Base-by-base conservation (phyloP, 2,888 invertebrate genomes). In the Miltochrista miniata region DNA sequence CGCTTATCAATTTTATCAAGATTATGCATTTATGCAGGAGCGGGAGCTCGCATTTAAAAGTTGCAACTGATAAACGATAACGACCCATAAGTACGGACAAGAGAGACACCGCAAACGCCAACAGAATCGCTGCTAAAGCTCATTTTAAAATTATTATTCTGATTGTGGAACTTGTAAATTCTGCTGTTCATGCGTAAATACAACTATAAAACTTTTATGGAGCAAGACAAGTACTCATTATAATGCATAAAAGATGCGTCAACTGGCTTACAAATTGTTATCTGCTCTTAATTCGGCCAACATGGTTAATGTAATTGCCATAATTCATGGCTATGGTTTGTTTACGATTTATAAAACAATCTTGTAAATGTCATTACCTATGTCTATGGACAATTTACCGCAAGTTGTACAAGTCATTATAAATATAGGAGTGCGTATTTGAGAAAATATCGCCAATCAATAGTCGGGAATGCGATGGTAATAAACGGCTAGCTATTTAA, bases 401-500 rank as follows among this genome's bases (percentile, higher is more conserved):
- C 30, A 30, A 45, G 7, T 40, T 45, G 42, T 42, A 39, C n/a
- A 30, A 43, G 24, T 29, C 5, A 36, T 54, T 34, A 59, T 56
- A 45, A 59, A 49, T 53, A 39, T n/a, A 38, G 13, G 48, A 49
- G 44, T 52, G 54, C 49, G 51, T 61, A 24, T 59, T 57, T 50
- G 41, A 54, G 31, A 51, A 39, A 65, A 60, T 51, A 38, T 13
- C 39, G 13, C 42, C 36, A 45, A 60, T 55, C 37, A 41, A 12
- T 34, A 15, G 38, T 24, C 35, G 44, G 40, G 47, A 30, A 54
- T 48, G 50, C 48, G 35, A 43, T 38, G 39, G 57, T 43, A 61
- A 59, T 64, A 60, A 62, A 73, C 59, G 44, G 40, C 56, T 48
- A 41, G 53, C 67, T 57, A 59, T 68, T 54, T 65, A 64, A 56